Conservation (phyloP, 2,113 vertebrate genomes). For the Bubo bubo region DNA sequence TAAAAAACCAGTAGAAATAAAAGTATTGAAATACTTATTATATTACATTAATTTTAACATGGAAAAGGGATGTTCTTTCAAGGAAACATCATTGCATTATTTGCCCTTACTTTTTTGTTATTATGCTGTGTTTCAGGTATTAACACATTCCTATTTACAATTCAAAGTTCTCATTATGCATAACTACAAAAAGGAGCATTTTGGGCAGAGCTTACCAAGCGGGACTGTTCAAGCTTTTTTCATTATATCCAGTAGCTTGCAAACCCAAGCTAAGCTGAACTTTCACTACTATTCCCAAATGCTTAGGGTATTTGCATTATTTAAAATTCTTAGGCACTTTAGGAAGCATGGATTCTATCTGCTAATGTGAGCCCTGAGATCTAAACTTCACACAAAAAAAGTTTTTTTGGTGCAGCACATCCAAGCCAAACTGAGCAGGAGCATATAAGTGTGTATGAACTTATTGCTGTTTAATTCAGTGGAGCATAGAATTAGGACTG, state of each 20-base stretch:
- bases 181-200: background rate
- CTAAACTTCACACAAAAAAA: background rate
- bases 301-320: background rate
- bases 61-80: background rate
- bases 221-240: background rate
- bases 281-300: background rate
- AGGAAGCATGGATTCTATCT: background rate
- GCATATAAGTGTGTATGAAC: background rate
- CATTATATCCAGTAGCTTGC: background rate
- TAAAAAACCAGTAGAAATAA: background rate
- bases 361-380: background rate
- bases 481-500: background rate
- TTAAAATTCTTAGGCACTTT: background rate
- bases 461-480: background rate
- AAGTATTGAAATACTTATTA: background rate
- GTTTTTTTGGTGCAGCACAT: background rate
- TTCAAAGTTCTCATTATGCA: background rate
- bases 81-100: background rate
- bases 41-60: background rate
- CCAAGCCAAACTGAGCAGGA: background rate
- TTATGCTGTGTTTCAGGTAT: background rate
- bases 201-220: background rate
- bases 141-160: background rate
- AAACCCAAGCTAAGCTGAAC: background rate
- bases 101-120: background rate